Conservation (phyloP, 2,113 vertebrate genomes). For the Ceyx margarethae region DNA sequence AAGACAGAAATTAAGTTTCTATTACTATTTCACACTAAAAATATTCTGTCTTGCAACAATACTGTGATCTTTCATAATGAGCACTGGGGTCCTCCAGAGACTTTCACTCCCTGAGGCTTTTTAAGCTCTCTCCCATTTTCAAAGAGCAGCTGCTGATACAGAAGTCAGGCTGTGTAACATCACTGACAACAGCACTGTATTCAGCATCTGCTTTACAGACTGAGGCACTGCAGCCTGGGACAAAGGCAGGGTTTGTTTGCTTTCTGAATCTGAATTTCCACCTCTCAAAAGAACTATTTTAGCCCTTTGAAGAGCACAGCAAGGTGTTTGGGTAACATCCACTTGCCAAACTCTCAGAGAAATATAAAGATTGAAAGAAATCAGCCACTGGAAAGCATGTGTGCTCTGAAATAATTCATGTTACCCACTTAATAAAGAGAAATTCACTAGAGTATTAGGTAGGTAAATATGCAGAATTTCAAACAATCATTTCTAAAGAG, state of each 20-base stretch:
- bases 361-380: neutral
- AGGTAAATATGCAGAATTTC: neutral
- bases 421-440: neutral
- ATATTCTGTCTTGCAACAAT: neutral
- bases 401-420: neutral
- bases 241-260: constrained; percentile 15
- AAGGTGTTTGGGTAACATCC: neutral
- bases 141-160: neutral
- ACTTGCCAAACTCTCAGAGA: neutral
- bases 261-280: neutral
- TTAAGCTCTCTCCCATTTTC: neutral
- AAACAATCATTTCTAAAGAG: neutral
- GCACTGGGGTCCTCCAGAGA: neutral
- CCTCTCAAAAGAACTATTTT: neutral
- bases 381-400: neutral
- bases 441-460: neutral
- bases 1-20: neutral
- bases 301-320: neutral
- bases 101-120: constrained; percentile 9
- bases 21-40: neutral
- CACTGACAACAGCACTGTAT: neutral
- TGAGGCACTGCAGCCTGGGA: neutral
- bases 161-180: neutral
- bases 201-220: neutral
- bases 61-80: neutral